Evolutionary conservation across 2,113 vertebrate species (phyloP).

Genomic region (Dascyllus trimaculatus): DNA sequence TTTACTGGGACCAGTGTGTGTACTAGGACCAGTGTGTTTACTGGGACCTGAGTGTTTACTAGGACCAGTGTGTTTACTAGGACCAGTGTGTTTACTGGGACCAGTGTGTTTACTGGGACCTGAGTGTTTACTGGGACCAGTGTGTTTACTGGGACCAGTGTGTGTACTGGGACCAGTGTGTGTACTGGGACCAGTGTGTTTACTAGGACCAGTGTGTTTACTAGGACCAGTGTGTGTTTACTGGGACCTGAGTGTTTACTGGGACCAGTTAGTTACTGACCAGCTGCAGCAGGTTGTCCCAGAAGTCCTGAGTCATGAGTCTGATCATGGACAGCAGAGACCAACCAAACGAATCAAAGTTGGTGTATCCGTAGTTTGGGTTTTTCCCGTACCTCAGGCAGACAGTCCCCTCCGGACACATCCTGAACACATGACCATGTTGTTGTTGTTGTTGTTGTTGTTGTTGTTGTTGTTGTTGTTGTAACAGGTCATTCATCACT

Average conservation of each 20-base stretch:
- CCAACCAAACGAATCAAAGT: slow-evolving; percentile 92
- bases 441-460: too few relatives aligned
- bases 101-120: too few relatives aligned
- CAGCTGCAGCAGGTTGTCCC: slow-evolving; percentile 92
- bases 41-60: not conserved
- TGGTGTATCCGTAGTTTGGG: slow-evolving; percentile 93
- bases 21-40: not conserved
- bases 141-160: not conserved
- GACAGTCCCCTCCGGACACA: slow-evolving; percentile 87
- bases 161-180: not conserved
- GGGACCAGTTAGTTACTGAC: slow-evolving; percentile 71
- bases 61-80: too few relatives aligned
- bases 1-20: not conserved
- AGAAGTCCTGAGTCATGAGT: slow-evolving; percentile 92
- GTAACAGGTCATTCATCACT: not conserved
- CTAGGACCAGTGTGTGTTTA: not conserved
- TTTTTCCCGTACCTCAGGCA: slow-evolving; percentile 88
- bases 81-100: too few relatives aligned
- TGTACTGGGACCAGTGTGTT: not conserved
- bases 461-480: not conserved
- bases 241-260: too few relatives aligned
- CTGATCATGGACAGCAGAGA: slow-evolving; percentile 92
- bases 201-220: not conserved
- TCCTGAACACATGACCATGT: slow-evolving; percentile 73
- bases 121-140: not conserved